phyloP scores from a whole-genome alignment of 2,797 vertebrate genomes.

The Microtus californicus region DNA sequence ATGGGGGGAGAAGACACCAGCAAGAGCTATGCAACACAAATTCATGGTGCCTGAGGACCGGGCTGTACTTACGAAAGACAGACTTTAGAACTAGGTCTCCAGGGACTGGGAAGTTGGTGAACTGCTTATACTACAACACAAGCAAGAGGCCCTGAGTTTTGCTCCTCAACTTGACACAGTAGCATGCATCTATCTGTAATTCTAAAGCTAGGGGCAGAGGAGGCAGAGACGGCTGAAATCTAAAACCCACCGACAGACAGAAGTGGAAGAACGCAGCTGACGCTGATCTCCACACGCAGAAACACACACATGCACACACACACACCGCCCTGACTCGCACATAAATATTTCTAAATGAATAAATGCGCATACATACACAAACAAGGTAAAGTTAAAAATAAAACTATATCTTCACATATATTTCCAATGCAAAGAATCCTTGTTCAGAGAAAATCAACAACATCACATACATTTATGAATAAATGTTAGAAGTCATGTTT shows the following conservation, averaged over 20 bases:
- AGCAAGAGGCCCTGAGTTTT: background rate
- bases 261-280: background rate
- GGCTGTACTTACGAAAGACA: background rate
- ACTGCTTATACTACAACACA: background rate
- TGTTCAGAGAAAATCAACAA: background rate
- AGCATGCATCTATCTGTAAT: background rate
- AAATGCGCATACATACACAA: background rate
- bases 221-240: background rate
- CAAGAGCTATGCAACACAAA: background rate
- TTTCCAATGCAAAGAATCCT: background rate
- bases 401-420: slow-evolving; percentile 6
- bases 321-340: background rate
- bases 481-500: background rate
- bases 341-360: background rate
- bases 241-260: background rate
- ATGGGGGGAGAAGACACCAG: background rate
- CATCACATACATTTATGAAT: background rate
- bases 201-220: background rate
- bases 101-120: background rate
- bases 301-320: background rate
- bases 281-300: background rate
- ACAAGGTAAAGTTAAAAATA: background rate
- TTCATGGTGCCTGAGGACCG: too few species aligned
- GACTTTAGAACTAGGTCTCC: background rate
- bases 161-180: too few species aligned